Percentiles rank a stretch among this genome's conserved stretches.
Conservation (phyloP, 2,888 invertebrate genomes). For the Sphecodes monilicornis region DNA sequence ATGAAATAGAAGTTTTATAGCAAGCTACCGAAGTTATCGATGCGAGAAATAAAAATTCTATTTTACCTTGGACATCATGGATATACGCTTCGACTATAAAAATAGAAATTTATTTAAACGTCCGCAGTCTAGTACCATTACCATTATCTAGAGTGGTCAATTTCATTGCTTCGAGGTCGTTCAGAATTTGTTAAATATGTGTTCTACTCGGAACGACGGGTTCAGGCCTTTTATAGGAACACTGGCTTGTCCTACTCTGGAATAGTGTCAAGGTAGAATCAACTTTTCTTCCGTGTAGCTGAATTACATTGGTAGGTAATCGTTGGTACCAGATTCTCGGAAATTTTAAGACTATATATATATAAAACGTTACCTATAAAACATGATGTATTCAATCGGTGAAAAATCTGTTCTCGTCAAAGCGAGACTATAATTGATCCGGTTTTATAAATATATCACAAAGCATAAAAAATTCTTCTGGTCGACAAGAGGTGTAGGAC, state of each 20-base stretch:
- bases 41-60: not conserved
- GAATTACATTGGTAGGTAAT: not conserved
- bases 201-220: not conserved
- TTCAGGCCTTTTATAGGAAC: constrained; percentile 29
- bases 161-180: constrained; percentile 24
- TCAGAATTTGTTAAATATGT: constrained; percentile 9
- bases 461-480: not conserved
- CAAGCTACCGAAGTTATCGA: not conserved
- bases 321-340: not conserved
- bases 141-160: constrained; percentile 18
- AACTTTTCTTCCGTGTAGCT: constrained; percentile 10
- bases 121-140: constrained; percentile 19
- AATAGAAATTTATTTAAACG: constrained; percentile 2
- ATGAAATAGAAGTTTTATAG: not conserved
- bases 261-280: not conserved
- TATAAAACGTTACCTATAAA: constrained; percentile 27
- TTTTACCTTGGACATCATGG: not conserved
- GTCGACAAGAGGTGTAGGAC: constrained; percentile 33
- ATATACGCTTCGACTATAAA: not conserved
- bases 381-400: not conserved
- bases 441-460: constrained; percentile 15
- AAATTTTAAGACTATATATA: not conserved
- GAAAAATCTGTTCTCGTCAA: constrained; percentile 12
- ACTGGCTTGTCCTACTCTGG: constrained; percentile 19
- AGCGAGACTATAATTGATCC: not conserved